A percentile compares a stretch with the other conserved stretches of the same genome.
Evolutionary conservation across 2,888 invertebrate species (phyloP).

Genomic region (Limnephilus rhombicus): DNA sequence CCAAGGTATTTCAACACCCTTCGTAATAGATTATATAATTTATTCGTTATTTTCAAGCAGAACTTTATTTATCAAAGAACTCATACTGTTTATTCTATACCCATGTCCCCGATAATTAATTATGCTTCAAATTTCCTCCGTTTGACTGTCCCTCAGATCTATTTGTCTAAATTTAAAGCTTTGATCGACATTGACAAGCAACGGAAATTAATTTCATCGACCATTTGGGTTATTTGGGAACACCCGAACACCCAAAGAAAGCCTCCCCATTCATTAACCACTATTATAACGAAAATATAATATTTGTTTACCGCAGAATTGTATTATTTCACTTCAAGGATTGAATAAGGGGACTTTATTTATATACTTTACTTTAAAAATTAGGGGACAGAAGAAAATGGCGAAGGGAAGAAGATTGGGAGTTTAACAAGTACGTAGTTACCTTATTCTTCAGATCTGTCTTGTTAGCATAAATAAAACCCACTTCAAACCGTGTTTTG

Average conservation of each 20-base stretch:
- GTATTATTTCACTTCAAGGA: too few relatives aligned
- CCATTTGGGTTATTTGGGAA: neutral
- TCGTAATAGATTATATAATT: neutral
- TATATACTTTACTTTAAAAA: too few relatives aligned
- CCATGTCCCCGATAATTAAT: neutral
- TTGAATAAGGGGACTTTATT: too few relatives aligned
- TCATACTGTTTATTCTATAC: neutral
- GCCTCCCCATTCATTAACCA: neutral
- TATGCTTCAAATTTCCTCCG: neutral
- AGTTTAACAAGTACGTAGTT: too few relatives aligned
- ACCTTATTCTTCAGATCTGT: too few relatives aligned
- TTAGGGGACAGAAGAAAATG: too few relatives aligned
- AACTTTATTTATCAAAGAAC: neutral
- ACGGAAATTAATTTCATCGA: neutral
- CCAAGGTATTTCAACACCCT: neutral
- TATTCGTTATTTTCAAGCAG: neutral
- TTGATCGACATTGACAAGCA: neutral
- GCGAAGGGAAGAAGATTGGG: too few relatives aligned
- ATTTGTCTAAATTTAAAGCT: neutral
- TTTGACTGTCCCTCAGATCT: neutral
- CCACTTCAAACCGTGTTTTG: too few relatives aligned
- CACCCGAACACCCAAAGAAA: neutral
- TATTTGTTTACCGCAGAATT: too few relatives aligned
- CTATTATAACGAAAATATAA: neutral
- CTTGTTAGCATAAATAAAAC: too few relatives aligned